Base-by-base conservation (phyloP, 2,113 vertebrate species). In the Eupsittula cactorum region DNA sequence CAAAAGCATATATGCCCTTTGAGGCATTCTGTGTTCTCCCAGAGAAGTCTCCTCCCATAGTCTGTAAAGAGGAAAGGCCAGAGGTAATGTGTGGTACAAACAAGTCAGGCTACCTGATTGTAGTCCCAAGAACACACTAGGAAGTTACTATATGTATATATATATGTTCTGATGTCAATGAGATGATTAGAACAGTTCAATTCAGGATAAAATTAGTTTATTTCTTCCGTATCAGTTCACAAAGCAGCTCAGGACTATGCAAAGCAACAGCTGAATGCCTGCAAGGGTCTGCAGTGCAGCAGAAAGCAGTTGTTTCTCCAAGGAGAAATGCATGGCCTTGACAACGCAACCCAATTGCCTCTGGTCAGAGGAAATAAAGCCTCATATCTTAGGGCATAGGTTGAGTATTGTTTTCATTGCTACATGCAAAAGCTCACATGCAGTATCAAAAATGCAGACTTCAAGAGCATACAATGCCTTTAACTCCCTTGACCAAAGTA, bases 31-130 rank as follows among this genome's bases (percentile, higher is more conserved):
- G 99, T 53, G 92, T 94, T 96, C 95, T 99, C 29, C 99, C 99
- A 8, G 97, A 97, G 89, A 99, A 99, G 87, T 99, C 98, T 68
- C 99, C 99, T 3, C 99, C 99, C 99, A 99, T 99, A 2, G 99
- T 99, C 99, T 99, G 92, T 31, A 87, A 95, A 96, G 14, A 75
- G 10, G 87, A 78, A 39, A 93, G 10, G 55, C 71, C 55, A 91
- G 52, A 67, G 24, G 10, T 88, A 44, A 86, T 16, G 17, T 29
- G 25, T 44, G 11, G 44, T 64, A 85, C 59, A 62, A 79, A 19
- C 46, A 78, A 50, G 17, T 21, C 83, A 59, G 11, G 44, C 52
- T 82, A 29, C 20, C 33, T 18, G 13, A 57, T 68, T 64, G 53
- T 37, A 31, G 33, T 31, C 27, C 39, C 5, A 20, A 64, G 74